Base-by-base conservation (phyloP, 2,113 vertebrate species). In the Nestor notabilis region DNA sequence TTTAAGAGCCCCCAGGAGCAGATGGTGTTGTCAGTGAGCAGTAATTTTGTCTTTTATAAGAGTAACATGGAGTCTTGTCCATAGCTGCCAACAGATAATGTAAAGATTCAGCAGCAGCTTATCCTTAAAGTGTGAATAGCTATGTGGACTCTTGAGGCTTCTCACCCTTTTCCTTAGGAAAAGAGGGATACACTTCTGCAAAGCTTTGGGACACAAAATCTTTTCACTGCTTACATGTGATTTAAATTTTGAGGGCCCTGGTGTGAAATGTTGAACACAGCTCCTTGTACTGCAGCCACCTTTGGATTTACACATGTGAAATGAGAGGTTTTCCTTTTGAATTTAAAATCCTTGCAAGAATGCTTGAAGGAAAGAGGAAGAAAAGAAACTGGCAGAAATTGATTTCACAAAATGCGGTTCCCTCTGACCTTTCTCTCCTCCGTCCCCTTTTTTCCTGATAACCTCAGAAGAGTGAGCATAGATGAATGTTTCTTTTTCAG, bases 401-500 rank as follows among this genome's bases (percentile, higher is more conserved):
- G 50, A 11, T 63, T 76, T 52, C 43, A 68, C 6, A 90, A 58
- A 81, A 33, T 49, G 27, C 10, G 43, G 25, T n/a, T 80, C 41
- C 13, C 7, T 12, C 41, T 35, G 16, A 15, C 35, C 6, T 37
- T 11, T 14, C 17, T 6, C 7, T 3, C 8, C 10, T 3, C 2
- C 4, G 9, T 35, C 35, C 56, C 55, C 8, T 10, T 52, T 43
- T 29, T 39, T 8, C 33, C 35, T 31, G 56, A 16, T 25, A 64
- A 46, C 6, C n/a, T 70, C 35, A 47, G n/a, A 52, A 44, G 31
- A 58, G 3, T 29, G 52, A 87, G 21, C 9, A 76, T 31, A 70
- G 77, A 77, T 23, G 8, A 49, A 29, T 66, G 33, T 90, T 10
- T 98, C 52, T 95, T 84, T 98, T 98, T 55, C 96, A 97, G 98